Base-by-base conservation (phyloP, 2,113 vertebrate species). In the Prinia subflava region DNA sequence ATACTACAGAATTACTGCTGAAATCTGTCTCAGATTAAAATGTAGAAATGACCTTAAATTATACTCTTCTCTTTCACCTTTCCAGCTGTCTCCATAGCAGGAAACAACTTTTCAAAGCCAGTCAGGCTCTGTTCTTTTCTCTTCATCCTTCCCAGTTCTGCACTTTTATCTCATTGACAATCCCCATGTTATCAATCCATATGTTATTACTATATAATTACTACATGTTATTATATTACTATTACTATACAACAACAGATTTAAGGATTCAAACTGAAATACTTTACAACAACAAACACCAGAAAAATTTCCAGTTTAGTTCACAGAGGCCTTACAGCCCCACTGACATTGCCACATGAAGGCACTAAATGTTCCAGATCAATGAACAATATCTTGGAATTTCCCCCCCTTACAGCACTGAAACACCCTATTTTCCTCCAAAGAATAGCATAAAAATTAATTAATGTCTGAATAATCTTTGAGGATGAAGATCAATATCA, bases 401-500 rank as follows among this genome's bases (percentile, higher is more conserved):
- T 74, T 47, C 31, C 44, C 69, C 37, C 44, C 21, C 24, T 31
- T 59, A 39, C 21, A 86, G 39, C 47, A 70, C 44, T 55, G n/a
- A 74, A 90, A 77, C 42, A 83, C 20, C 14, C 0, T 44, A 4
- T 77, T 85, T 92, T 86, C 76, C 83, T 90, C 83, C 35, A 35
- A 80, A 81, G 60, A 90, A 22, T 3, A 68, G 46, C 4, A 2
- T 53, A 86, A 80, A 88, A 84, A 90, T 86, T 93, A 96, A 90
- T 96, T 93, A 83, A 87, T 44, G 20, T 42, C 79, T 87, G 73
- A 52, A 77, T 83, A 59, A 90, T 70, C 87, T 96, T 94, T 70
- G 55, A 96, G 76, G 52, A 94, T 74, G 75, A 76, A 89, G 91
- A 96, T 95, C 90, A 92, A 83, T 88, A 93, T 55, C 64, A 67